Conservation (phyloP, 2,888 invertebrate genomes). For the Lepidochrysops patricia region DNA sequence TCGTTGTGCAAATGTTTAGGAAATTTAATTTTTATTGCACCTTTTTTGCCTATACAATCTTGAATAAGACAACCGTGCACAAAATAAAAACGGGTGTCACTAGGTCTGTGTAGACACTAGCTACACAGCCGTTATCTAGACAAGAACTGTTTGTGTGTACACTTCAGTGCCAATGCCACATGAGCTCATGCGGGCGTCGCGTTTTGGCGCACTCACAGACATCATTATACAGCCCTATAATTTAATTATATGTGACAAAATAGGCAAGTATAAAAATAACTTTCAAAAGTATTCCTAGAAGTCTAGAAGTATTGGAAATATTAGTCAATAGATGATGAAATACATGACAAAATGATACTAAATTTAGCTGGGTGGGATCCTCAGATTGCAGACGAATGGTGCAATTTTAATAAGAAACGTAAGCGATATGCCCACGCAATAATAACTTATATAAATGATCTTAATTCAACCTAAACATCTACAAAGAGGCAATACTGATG, state of each 20-base stretch:
- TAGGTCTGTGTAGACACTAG: slow-evolving; percentile 28
- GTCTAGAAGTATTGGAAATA: neutral
- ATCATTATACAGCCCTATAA: slow-evolving; percentile 28
- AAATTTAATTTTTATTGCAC: neutral
- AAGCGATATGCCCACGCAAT: neutral
- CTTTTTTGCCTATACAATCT: neutral
- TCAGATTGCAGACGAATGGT: neutral
- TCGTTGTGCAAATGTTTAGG: too few species aligned
- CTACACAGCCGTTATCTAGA: slow-evolving; percentile 60
- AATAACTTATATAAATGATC: neutral
- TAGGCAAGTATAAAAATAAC: neutral
- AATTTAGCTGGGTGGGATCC: neutral
- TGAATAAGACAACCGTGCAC: slow-evolving; percentile 14
- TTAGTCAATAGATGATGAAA: neutral
- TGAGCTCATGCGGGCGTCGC: slow-evolving; percentile 57
- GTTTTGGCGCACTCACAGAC: slow-evolving; percentile 63
- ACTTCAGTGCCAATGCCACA: slow-evolving; percentile 69
- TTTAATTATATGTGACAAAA: slow-evolving; percentile 4
- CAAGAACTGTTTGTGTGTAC: slow-evolving; percentile 43
- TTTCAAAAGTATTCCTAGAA: neutral
- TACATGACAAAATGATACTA: neutral
- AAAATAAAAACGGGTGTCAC: slow-evolving; percentile 22
- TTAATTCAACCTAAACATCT: neutral
- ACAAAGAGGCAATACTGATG: neutral
- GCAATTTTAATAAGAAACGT: neutral